Evolutionary conservation across 2,797 vertebrate species (phyloP), one percentile per base, ranked within the genome.

Genomic region (Vireo griseus): DNA sequence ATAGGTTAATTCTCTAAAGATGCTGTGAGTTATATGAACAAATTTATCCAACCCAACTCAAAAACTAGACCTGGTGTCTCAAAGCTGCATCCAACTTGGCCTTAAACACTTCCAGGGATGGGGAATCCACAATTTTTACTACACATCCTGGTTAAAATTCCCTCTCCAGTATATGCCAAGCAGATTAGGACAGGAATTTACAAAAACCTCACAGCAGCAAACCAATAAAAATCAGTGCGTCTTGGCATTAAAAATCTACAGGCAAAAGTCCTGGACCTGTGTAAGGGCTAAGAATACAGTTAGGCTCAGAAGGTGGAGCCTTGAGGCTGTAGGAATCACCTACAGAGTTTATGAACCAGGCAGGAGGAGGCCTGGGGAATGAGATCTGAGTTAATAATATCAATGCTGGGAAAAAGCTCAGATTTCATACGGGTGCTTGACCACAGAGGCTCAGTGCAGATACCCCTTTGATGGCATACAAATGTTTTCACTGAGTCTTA

Each of bases 1-100:
- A 62, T 4, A 48, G 0, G 13, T 33, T 68, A 52, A 42, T 24
- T 68, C 47, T 69, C 59, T 80, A 21, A 79, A 72, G 33, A n/a
- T 68, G 4, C 6, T n/a, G 45, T 8, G 2, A n/a, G n/a, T 2
- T 48, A 25, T 59, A 48, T 0, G 0, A n/a, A 7, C 18, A 62
- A 83, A 66, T 7, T n/a, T 37, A 45, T 5, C 16, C 28, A 50
- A 28, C 33, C 52, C 10, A 45, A 11, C 28, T 45, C 6, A 61
- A 24, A 59, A 76, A 68, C 24, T 29, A 33, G 42, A 63, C 16
- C 16, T 37, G 2, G 16, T 20, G 16, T 15, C n/a, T 50, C 37
- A 83, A 89, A 71, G 45, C 7, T 50, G 20, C 21, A 16, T 40
- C 25, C 10, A 51, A 6, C 16, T 7, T 57, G 65, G 29, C 14